Base-by-base conservation (phyloP, 2,888 invertebrate species). In the Diaprepes abbreviatus region DNA sequence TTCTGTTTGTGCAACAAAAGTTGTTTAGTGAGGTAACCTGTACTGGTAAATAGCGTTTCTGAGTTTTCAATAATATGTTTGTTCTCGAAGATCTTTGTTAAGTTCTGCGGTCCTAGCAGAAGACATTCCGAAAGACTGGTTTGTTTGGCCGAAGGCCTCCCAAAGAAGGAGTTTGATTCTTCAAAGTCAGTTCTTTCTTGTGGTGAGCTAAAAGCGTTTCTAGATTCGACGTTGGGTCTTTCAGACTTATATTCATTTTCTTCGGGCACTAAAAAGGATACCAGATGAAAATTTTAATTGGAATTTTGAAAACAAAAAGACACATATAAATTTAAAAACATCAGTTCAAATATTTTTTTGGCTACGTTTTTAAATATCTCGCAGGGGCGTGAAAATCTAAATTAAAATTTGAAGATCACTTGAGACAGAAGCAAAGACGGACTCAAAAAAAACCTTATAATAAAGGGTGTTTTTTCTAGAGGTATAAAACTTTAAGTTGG, bases 261-360 rank as follows among this genome's bases (percentile, higher is more conserved):
- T 77, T 87, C 87, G 3, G 86, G 86, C 52, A 87, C 86, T 87
- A 74, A 55, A 80, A 80, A 24, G 5, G n/a, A n/a, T n/a, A n/a
- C n/a, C n/a, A n/a, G n/a, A n/a, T n/a, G 4, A 12, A 21, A 19
- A 19, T 45, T n/a, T 43, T 21, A 45, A 45, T 6, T 16, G 6
- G 16, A 9, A 40, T 6, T 7, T 16, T 45, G 0, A 10, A 19
- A 9, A 17, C 10, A n/a, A n/a, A n/a, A 35, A n/a, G 1, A n/a
- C n/a, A n/a, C n/a, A n/a, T n/a, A n/a, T n/a, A n/a, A n/a, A n/a
- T n/a, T n/a, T n/a, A n/a, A n/a, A n/a, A n/a, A n/a, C n/a, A n/a
- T n/a, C n/a, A n/a, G n/a, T n/a, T n/a, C n/a, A n/a, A n/a, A n/a
- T n/a, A n/a, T n/a, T n/a, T n/a, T n/a, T n/a, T n/a, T n/a, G n/a